Evolutionary conservation across 2,888 invertebrate species (phyloP), one percentile per base, ranked within the genome.

Genomic region (Philaethria dido): DNA sequence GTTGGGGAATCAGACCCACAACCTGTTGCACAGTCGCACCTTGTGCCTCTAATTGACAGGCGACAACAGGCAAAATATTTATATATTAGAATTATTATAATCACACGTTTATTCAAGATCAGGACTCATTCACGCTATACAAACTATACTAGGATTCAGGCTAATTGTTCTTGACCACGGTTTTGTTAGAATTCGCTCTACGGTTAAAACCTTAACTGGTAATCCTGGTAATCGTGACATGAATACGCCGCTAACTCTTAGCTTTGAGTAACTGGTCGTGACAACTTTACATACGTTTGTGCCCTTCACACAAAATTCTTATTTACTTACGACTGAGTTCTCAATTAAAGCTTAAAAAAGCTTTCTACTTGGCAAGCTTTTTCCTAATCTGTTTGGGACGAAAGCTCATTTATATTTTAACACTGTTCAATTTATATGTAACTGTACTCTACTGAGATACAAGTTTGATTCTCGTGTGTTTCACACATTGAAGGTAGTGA

Each of bases 181-280:
- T 57, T 22, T 47, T 8, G 36, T 47, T 20, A n/a, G 42, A 25
- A 22, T 22, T 36, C 25, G 16, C 36, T 20, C 22, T 57, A 66
- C 22, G 57, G 42, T 62, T 62, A 62, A 62, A 62, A 57, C 62
- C 29, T 60, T 62, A 57, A 68, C 63, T 47, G 50, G 48, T 63
- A 33, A 59, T 63, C 25, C 36, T 47, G 6, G 44, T 64, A 61
- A 54, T 54, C 60, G 60, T 61, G 68, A 68, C 63, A 60, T 29
- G 57, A 54, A 63, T 54, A 60, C 57, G 42, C 59, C 45, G 62
- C 52, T 64, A 68, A 63, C 50, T 18, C 22, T 48, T 16, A 48
- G 33, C 29, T 16, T 54, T 44, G 36, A 60, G 22, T 44, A 22
- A 57, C 52, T 61, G 33, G 64, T 68, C 64, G 64, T 64, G 64